Conservation (phyloP, 2,888 invertebrate genomes). For the Drosophila nr. perissopoda region DNA sequence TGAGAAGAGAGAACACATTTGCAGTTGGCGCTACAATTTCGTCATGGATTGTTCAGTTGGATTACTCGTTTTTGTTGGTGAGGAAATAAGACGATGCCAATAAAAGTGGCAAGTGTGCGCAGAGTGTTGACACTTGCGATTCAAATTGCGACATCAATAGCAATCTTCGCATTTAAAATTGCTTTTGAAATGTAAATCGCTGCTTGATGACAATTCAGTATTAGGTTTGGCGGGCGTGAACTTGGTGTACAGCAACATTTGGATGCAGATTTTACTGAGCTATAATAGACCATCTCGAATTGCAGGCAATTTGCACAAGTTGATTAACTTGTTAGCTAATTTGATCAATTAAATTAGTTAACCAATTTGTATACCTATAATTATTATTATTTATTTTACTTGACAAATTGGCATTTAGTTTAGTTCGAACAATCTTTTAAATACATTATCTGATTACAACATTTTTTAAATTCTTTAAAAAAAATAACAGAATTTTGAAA, state of each 20-base stretch:
- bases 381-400: neutral
- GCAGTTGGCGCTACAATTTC: constrained; percentile 50
- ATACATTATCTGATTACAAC: accelerated
- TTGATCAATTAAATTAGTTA: neutral
- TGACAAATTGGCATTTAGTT: neutral
- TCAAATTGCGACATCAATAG: constrained; percentile 47
- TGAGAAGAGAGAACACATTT: constrained; percentile 67
- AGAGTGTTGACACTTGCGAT: constrained; percentile 62
- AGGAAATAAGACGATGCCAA: constrained; percentile 53
- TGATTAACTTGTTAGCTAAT: neutral
- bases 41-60: constrained; percentile 51
- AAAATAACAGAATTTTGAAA: neutral
- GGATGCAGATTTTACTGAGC: neutral
- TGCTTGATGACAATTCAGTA: neutral
- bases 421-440: neutral
- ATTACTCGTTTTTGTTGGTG: constrained; percentile 33
- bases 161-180: constrained; percentile 33
- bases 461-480: no score
- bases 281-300: neutral
- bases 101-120: constrained; percentile 47
- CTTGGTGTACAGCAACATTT: constrained; percentile 23
- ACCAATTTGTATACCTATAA: neutral
- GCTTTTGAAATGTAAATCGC: constrained; percentile 13
- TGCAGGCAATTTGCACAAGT: neutral
- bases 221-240: constrained; percentile 29